Evolutionary conservation across 1,140 invertebrate genomes (phyloP).

Genomic region (Dreissena polymorpha): DNA sequence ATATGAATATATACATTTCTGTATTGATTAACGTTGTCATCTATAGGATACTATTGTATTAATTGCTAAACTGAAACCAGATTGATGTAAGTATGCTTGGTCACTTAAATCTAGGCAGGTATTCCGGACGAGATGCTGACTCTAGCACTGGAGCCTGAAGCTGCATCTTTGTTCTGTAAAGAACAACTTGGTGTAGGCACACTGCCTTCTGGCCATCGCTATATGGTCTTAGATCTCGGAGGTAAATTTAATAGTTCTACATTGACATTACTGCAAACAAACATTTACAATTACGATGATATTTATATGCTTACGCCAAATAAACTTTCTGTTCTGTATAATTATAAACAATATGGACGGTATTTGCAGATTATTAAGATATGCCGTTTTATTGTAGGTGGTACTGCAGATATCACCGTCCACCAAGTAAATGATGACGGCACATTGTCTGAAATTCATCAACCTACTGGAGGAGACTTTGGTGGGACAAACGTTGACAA

Average conservation of each 20-base stretch:
- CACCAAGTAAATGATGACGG: conserved; percentile 11
- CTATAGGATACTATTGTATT: background rate
- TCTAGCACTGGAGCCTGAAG: conserved; percentile 31
- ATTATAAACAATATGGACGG: background rate
- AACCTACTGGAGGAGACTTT: conserved; percentile 33
- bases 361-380: background rate
- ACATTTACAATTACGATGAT: too few relatives aligned
- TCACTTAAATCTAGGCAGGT: conserved; percentile 7
- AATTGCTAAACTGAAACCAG: background rate
- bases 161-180: conserved; percentile 35
- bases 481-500: conserved; percentile 36
- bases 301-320: too few relatives aligned
- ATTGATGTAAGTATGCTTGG: background rate
- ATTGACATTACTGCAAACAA: background rate
- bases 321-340: too few relatives aligned
- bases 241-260: background rate
- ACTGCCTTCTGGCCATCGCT: conserved; percentile 18
- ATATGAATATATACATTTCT: background rate
- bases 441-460: conserved; percentile 17
- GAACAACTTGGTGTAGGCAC: background rate
- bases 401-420: conserved; percentile 40
- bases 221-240: conserved; percentile 34
- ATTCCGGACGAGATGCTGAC: conserved; percentile 26
- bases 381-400: conserved; percentile 7
- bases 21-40: background rate